Percentiles rank a stretch among this genome's conserved stretches.
Conservation (phyloP, 2,797 vertebrate species). For the Cuniculus paca region DNA sequence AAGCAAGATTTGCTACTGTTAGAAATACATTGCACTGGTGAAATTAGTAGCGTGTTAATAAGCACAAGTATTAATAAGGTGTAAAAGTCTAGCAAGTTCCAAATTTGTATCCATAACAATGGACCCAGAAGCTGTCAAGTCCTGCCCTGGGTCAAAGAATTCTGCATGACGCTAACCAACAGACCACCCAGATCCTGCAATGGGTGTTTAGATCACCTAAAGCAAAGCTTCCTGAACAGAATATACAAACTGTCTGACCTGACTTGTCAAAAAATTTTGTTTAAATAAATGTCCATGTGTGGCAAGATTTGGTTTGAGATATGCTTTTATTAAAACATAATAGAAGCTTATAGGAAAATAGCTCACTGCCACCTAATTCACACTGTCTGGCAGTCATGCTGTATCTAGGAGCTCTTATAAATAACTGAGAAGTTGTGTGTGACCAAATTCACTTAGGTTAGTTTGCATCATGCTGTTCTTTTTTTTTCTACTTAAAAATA, state of each 20-base stretch:
- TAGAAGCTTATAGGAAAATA: neutral
- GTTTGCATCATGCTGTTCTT: neutral
- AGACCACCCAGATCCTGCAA: neutral
- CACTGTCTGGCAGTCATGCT: neutral
- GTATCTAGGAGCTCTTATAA: neutral
- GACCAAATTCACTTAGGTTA: neutral
- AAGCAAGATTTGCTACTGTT: neutral
- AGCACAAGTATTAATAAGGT: slow-evolving; percentile 31
- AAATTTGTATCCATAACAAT: neutral
- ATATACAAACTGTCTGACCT: neutral
- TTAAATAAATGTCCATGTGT: neutral
- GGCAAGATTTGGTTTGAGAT: slow-evolving; percentile 34
- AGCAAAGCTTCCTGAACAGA: neutral
- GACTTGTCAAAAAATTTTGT: neutral
- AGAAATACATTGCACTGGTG: neutral
- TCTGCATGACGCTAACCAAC: neutral
- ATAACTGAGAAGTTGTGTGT: neutral
- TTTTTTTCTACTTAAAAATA: neutral
- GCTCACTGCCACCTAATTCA: neutral
- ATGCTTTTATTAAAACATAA: slow-evolving; percentile 4
- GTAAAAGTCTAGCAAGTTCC: slow-evolving; percentile 45
- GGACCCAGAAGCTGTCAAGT: neutral
- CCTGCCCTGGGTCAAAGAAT: neutral
- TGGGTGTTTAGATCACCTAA: neutral
- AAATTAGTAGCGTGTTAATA: slow-evolving; percentile 35